Evolutionary conservation across 1,140 invertebrate species (phyloP).

Genomic region (Tyrophagus putrescentiae): DNA sequence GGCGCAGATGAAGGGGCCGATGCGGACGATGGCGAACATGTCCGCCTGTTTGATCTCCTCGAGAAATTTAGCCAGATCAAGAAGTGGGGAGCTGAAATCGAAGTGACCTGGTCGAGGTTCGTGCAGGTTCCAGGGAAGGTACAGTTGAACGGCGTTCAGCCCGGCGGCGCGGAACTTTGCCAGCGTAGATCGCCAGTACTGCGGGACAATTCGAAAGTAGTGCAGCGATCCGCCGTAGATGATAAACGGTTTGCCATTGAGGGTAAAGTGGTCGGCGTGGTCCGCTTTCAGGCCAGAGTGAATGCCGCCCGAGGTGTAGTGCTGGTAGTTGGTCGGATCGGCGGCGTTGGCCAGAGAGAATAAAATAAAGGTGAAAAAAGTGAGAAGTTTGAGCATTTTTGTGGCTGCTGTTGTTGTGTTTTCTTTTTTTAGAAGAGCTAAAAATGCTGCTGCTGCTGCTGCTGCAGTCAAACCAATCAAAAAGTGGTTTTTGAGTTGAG

Average conservation of each 20-base stretch:
- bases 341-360: not conserved
- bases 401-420: too few relatives aligned
- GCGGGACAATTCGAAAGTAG: constrained; percentile 37
- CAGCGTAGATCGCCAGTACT: constrained; percentile 38
- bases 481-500: too few relatives aligned
- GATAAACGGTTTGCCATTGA: constrained; percentile 38
- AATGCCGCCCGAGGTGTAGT: constrained; percentile 6
- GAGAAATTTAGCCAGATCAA: constrained; percentile 35
- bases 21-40: constrained; percentile 36
- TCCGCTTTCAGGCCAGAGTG: not conserved
- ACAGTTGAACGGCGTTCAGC: constrained; percentile 41
- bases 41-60: constrained; percentile 34
- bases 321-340: constrained; percentile 2
- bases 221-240: constrained; percentile 40
- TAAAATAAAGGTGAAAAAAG: too few relatives aligned
- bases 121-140: constrained; percentile 40
- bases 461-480: too few relatives aligned
- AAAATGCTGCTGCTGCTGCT: too few relatives aligned
- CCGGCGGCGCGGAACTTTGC: constrained; percentile 37
- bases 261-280: constrained; percentile 34
- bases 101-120: constrained; percentile 31
- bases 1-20: constrained; percentile 40
- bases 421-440: too few relatives aligned
- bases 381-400: too few relatives aligned
- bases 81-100: constrained; percentile 20